phyloP scores from a whole-genome alignment of 64 coral and sea anemone species.

The Stichodactyla helianthus region DNA sequence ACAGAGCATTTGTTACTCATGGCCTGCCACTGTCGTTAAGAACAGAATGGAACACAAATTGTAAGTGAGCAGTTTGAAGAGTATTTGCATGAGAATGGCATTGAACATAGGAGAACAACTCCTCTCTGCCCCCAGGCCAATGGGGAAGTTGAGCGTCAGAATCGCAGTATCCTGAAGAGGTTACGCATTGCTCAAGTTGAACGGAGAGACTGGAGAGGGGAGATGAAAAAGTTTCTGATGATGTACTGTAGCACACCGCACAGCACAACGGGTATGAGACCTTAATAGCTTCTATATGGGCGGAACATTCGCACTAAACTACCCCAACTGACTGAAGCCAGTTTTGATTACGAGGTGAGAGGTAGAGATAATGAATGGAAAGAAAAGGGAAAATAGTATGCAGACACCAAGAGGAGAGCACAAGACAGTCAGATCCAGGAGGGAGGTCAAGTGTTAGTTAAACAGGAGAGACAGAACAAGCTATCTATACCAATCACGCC shows the following conservation, averaged over 20 bases:
- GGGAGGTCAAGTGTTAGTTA: conserved; percentile 26
- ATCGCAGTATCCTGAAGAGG: too few species aligned
- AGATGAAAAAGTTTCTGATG: neutral
- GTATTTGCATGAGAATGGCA: too few species aligned
- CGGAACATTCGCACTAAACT: conserved; percentile 9
- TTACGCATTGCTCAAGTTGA: too few species aligned
- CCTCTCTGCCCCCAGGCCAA: too few species aligned
- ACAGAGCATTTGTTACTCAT: too few species aligned
- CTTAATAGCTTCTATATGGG: neutral
- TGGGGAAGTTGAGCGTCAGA: too few species aligned
- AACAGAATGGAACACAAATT: conserved; percentile 44
- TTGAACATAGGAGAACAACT: too few species aligned
- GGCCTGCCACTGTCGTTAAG: conserved; percentile 38
- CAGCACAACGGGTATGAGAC: neutral
- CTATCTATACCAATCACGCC: conserved; percentile 1
- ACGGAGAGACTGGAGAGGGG: too few species aligned
- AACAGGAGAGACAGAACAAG: conserved; percentile 21
- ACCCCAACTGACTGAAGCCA: too few species aligned
- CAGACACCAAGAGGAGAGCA: conserved; percentile 6
- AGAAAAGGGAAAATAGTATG: conserved; percentile 16
- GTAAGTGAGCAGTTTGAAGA: conserved; percentile 10
- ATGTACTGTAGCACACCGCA: neutral
- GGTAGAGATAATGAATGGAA: too few species aligned
- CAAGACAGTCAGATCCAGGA: neutral
- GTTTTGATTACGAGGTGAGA: too few species aligned